These are phyloP conservation scores for Icerya purchasi DNA, from an alignment of 2,888 invertebrate species.

Conservation along the genomic window DNA sequence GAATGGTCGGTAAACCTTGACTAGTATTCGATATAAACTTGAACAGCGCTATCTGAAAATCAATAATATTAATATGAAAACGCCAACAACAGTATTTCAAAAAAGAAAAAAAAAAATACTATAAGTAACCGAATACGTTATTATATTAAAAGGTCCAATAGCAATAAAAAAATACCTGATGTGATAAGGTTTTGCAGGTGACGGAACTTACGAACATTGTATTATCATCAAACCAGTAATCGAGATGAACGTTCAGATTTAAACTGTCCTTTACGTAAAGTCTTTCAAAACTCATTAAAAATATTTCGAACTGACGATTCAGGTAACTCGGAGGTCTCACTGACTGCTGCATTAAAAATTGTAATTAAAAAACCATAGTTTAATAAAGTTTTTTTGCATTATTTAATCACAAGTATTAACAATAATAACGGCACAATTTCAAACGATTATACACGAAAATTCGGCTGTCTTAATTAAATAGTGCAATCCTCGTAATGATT, in stretches of 20 bases:
- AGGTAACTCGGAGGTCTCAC: slow-evolving; percentile 32
- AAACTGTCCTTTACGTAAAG: slow-evolving; percentile 56
- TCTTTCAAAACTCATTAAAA: slow-evolving; percentile 54
- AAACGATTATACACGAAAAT: too few relatives aligned
- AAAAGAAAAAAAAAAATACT: too few relatives aligned
- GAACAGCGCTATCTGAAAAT: slow-evolving; percentile 47
- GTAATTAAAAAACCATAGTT: too few relatives aligned
- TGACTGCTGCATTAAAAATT: slow-evolving; percentile 21
- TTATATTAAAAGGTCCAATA: not conserved
- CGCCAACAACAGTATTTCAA: too few relatives aligned
- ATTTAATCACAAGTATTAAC: too few relatives aligned
- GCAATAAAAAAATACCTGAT: not conserved
- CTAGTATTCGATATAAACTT: slow-evolving; percentile 80
- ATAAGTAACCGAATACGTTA: too few relatives aligned
- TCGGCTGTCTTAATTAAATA: too few relatives aligned
- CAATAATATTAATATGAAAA: too few relatives aligned
- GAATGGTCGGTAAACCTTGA: slow-evolving; percentile 56
- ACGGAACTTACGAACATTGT: slow-evolving; percentile 8
- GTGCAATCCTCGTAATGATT: too few relatives aligned
- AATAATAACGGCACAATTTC: too few relatives aligned
- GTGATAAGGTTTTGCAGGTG: not conserved
- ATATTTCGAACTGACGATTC: slow-evolving; percentile 58
- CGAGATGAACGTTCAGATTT: slow-evolving; percentile 43
- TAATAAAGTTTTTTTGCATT: too few relatives aligned
- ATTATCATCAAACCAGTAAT: slow-evolving; percentile 47